Evolutionary conservation across 1,140 invertebrate species (phyloP).

Genomic region (Drosophila mauritiana): DNA sequence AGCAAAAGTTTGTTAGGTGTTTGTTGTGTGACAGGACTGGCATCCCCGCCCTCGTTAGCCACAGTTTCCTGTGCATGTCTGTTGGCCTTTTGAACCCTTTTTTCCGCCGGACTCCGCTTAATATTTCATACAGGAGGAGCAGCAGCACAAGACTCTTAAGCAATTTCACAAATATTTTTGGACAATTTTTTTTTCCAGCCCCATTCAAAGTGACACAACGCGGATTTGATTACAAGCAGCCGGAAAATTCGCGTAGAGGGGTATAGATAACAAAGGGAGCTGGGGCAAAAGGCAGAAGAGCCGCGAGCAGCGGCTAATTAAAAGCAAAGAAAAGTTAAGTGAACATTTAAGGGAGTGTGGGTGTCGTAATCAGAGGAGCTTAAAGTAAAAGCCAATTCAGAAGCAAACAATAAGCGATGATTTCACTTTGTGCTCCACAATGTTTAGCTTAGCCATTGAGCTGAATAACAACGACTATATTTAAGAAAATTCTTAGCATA

Average conservation of each 20-base stretch:
- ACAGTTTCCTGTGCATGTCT: slow-evolving; percentile 79
- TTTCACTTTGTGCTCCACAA: slow-evolving; percentile 3
- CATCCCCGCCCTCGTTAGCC: slow-evolving; percentile 62
- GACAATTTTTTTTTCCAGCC: slow-evolving; percentile 44
- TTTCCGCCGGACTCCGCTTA: slow-evolving; percentile 39
- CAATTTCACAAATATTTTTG: slow-evolving; percentile 79
- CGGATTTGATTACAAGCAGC: slow-evolving; percentile 77
- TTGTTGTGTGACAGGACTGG: slow-evolving; percentile 50
- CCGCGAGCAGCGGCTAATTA: slow-evolving; percentile 61
- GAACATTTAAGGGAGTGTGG: slow-evolving; percentile 9
- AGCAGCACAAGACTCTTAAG: slow-evolving; percentile 43
- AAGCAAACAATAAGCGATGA: slow-evolving; percentile 37
- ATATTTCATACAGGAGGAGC: slow-evolving; percentile 63
- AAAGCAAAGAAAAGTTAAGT: slow-evolving; percentile 74
- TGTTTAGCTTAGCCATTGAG: background rate
- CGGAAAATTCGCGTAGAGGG: slow-evolving; percentile 9
- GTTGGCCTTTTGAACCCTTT: slow-evolving; percentile 66
- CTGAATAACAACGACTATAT: no score
- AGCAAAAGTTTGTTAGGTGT: slow-evolving; percentile 78
- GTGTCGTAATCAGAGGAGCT: slow-evolving; percentile 57
- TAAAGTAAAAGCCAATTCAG: slow-evolving; percentile 46
- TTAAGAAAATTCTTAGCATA: no score
- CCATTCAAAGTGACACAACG: slow-evolving; percentile 63
- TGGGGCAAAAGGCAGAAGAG: slow-evolving; percentile 9
- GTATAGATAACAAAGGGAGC: slow-evolving; percentile 35